Conservation (phyloP, 1,140 invertebrate genomes). For the Leguminivora glycinivorella region DNA sequence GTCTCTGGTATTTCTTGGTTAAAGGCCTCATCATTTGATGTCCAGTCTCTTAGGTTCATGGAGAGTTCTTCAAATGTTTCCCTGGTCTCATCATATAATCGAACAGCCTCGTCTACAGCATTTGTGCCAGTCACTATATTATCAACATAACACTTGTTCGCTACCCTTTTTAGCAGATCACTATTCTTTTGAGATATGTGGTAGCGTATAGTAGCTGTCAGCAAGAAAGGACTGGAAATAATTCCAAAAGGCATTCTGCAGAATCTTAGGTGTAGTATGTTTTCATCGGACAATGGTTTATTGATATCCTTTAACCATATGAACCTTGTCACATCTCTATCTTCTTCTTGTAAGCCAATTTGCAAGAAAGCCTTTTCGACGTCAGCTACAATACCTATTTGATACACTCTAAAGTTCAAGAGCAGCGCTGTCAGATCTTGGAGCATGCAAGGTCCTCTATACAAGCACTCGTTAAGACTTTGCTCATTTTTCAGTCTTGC, state of each 20-base stretch:
- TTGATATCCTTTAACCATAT: constrained; percentile 40
- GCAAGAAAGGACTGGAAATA: constrained; percentile 40
- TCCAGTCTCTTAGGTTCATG: constrained; percentile 41
- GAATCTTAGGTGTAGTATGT: constrained; percentile 36
- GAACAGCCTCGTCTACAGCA: constrained; percentile 30
- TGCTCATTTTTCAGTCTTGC: constrained; percentile 32
- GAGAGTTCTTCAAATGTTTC: constrained; percentile 35
- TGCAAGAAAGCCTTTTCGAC: constrained; percentile 28
- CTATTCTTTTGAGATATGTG: constrained; percentile 33
- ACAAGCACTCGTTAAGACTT: constrained; percentile 20
- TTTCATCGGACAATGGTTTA: constrained; percentile 22
- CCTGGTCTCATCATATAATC: constrained; percentile 32
- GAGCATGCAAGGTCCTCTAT: constrained; percentile 34
- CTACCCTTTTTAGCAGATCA: constrained; percentile 30
- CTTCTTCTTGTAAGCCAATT: constrained; percentile 39
- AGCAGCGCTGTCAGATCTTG: too few species aligned
- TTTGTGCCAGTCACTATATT: constrained; percentile 36
- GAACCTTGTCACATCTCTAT: constrained; percentile 43
- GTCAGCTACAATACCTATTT: constrained; percentile 34
- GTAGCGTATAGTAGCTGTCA: constrained; percentile 37
- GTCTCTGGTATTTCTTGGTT: constrained; percentile 29
- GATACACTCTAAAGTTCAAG: too few species aligned
- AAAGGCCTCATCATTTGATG: constrained; percentile 34
- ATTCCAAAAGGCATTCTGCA: constrained; percentile 40
- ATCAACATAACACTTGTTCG: constrained; percentile 38